A percentile compares a stretch with the other conserved stretches of the same genome.
Conservation (phyloP, 2,888 invertebrate species). For the Aleiodes alternator region DNA sequence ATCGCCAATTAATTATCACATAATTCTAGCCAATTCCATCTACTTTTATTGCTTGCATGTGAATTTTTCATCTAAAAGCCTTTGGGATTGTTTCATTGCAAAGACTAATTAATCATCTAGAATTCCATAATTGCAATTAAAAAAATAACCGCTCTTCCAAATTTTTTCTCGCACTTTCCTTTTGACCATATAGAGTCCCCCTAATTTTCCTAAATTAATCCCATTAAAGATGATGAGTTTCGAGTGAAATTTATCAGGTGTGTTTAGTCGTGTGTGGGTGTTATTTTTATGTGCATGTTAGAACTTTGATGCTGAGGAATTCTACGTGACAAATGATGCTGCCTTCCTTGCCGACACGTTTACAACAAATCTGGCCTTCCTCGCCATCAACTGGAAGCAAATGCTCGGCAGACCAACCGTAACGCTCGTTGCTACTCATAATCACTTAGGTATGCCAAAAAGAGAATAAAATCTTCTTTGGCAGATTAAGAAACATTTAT, state of each 20-base stretch:
- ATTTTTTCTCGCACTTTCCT: constrained; percentile 10
- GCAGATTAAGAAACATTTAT: neutral
- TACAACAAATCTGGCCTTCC: constrained; percentile 94
- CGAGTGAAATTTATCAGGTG: constrained; percentile 37
- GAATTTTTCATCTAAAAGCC: constrained; percentile 59
- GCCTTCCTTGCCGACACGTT: constrained; percentile 96
- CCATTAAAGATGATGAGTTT: constrained; percentile 25
- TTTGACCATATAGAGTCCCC: neutral
- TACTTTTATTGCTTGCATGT: constrained; percentile 63
- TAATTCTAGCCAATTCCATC: neutral
- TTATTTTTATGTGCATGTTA: constrained; percentile 76
- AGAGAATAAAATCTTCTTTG: constrained; percentile 12
- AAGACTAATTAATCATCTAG: neutral
- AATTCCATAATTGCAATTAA: too few relatives aligned
- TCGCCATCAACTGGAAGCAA: constrained; percentile 97
- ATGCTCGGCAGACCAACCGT: constrained; percentile 97
- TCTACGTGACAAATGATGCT: constrained; percentile 97
- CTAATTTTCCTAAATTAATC: neutral
- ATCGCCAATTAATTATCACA: constrained; percentile 34
- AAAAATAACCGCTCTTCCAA: neutral
- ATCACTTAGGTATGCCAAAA: constrained; percentile 85
- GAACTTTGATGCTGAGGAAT: constrained; percentile 94
- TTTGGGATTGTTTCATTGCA: constrained; percentile 15
- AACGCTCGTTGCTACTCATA: constrained; percentile 90
- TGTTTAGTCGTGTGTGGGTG: constrained; percentile 56